A percentile compares a stretch with the other conserved stretches of the same genome.
These are phyloP conservation scores for Trachelus troglodyta DNA, from an alignment of 2,888 invertebrate genomes.

Conservation along the genomic window DNA sequence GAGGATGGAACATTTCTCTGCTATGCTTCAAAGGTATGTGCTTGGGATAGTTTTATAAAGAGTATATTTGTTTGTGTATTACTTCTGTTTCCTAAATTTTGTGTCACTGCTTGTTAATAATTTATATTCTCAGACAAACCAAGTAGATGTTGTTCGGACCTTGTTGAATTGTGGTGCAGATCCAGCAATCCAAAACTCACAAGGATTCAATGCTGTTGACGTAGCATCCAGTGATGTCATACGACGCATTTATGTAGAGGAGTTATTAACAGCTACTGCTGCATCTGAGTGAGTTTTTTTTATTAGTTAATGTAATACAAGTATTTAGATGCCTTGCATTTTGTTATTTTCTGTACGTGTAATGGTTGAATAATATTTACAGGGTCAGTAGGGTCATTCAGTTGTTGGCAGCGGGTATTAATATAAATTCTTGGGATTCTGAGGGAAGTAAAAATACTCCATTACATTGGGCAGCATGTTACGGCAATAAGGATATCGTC, in stretches of 20 bases:
- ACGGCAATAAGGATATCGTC: slow-evolving; percentile 70
- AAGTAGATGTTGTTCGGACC: slow-evolving; percentile 71
- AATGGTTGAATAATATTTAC: slow-evolving; percentile 31
- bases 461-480: slow-evolving; percentile 75
- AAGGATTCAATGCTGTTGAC: slow-evolving; percentile 71
- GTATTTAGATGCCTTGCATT: neutral
- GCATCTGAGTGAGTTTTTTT: slow-evolving; percentile 69
- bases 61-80: neutral
- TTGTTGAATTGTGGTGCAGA: slow-evolving; percentile 72
- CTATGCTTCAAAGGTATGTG: slow-evolving; percentile 68
- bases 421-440: slow-evolving; percentile 72
- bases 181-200: slow-evolving; percentile 70
- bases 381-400: slow-evolving; percentile 71
- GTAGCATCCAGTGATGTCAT: slow-evolving; percentile 67
- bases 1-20: slow-evolving; percentile 70
- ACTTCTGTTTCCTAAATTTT: slow-evolving; percentile 1
- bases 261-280: slow-evolving; percentile 72
- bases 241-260: slow-evolving; percentile 71
- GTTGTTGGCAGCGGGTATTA: slow-evolving; percentile 71
- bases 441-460: slow-evolving; percentile 72
- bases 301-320: neutral
- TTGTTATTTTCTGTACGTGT: slow-evolving; percentile 7
- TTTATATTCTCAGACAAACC: slow-evolving; percentile 63
- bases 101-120: neutral
- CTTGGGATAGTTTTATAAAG: neutral